These are phyloP conservation scores for Delia radicum DNA, from an alignment of 1,140 invertebrate species.

Conservation along the genomic window DNA sequence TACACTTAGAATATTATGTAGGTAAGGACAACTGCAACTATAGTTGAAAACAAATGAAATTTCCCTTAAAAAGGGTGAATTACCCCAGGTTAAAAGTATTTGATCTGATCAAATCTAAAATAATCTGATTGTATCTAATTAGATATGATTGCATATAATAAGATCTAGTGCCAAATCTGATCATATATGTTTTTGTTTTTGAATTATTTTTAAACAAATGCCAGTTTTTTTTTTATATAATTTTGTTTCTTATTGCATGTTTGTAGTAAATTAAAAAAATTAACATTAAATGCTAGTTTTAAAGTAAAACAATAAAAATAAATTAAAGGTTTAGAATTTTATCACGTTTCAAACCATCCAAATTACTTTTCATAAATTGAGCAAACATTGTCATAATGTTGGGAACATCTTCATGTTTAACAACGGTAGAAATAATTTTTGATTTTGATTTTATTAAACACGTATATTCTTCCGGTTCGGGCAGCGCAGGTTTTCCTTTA, in stretches of 20 bases:
- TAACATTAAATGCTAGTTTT: slow-evolving; percentile 8
- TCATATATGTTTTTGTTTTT: neutral
- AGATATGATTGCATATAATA: no score
- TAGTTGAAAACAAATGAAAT: no score
- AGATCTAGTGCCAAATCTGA: no score
- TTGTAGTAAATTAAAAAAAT: neutral
- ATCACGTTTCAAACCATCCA: slow-evolving; percentile 81
- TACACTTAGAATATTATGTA: no score
- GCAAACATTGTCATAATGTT: slow-evolving; percentile 83
- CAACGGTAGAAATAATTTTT: slow-evolving; percentile 73
- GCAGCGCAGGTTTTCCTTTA: slow-evolving; percentile 59
- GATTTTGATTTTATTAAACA: slow-evolving; percentile 72
- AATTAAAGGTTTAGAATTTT: slow-evolving; percentile 64
- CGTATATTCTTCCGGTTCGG: slow-evolving; percentile 68
- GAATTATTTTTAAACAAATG: neutral
- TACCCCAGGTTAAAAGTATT: no score
- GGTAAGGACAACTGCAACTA: no score
- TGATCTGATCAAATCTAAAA: no score
- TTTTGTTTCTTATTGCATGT: neutral
- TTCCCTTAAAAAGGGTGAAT: no score
- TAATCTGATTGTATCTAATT: no score
- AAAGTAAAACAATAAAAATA: neutral
- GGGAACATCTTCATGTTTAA: slow-evolving; percentile 79
- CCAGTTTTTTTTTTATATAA: neutral
- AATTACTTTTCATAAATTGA: slow-evolving; percentile 76